Percentiles rank a stretch among this genome's conserved stretches.
Conservation (phyloP, 30 jellyfish, hydroid and myxozoan genomes). For the Chrysaora quinquecirrha region DNA sequence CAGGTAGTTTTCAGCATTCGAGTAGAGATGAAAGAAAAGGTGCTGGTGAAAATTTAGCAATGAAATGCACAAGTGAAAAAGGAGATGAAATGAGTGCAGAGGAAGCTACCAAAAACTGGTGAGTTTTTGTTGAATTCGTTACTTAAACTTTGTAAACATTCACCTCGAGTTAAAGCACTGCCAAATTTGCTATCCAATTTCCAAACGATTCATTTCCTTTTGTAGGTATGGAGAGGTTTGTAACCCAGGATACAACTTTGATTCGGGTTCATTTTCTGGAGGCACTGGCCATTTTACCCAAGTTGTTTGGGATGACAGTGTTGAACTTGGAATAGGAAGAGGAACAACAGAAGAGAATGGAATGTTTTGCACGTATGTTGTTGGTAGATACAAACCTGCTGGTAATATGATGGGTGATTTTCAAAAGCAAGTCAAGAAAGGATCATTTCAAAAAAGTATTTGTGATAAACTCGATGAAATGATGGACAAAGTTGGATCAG, state of each 20-base stretch:
- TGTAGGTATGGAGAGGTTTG: slow-evolving; percentile 92
- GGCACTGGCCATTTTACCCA: slow-evolving; percentile 96
- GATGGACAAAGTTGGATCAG: slow-evolving; percentile 44
- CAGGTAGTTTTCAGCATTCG: slow-evolving; percentile 31
- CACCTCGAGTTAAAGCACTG: too few relatives aligned
- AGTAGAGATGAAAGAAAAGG: slow-evolving; percentile 22
- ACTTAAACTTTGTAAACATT: too few relatives aligned
- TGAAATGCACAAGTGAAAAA: slow-evolving; percentile 8
- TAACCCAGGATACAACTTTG: slow-evolving; percentile 66
- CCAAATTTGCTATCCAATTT: too few relatives aligned
- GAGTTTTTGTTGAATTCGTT: background rate
- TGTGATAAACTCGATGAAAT: slow-evolving; percentile 59
- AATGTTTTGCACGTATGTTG: slow-evolving; percentile 80
- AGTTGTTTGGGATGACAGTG: slow-evolving; percentile 82
- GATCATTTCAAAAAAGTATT: slow-evolving; percentile 52
- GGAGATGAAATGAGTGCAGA: slow-evolving; percentile 34
- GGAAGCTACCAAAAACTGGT: slow-evolving; percentile 50
- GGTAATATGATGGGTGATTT: slow-evolving; percentile 76
- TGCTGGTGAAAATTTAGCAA: slow-evolving; percentile 33
- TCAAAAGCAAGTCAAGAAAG: slow-evolving; percentile 75
- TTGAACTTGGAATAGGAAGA: slow-evolving; percentile 80
- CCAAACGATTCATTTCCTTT: too few relatives aligned
- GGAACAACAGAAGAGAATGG: slow-evolving; percentile 63
- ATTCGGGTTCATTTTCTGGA: slow-evolving; percentile 23
- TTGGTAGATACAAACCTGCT: slow-evolving; percentile 83